Evolutionary conservation across 2,797 vertebrate genomes (phyloP).

Genomic region (Eulemur rubriventer): DNA sequence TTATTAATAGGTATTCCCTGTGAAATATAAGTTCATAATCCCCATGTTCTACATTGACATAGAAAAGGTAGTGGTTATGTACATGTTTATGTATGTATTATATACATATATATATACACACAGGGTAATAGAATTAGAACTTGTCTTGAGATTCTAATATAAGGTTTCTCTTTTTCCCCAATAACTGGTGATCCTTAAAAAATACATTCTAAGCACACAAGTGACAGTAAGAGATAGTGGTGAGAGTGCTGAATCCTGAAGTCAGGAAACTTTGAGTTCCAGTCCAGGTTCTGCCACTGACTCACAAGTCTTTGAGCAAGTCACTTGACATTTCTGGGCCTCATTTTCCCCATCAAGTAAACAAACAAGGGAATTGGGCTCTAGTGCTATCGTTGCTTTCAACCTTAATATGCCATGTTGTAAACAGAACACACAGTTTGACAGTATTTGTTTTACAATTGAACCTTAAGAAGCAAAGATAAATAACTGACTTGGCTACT

Average conservation of each 20-base stretch:
- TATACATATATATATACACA: not conserved
- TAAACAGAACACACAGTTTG: not conserved
- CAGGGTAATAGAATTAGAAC: constrained; percentile 6
- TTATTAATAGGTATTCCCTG: not conserved
- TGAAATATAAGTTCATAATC: not conserved
- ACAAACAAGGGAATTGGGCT: not conserved
- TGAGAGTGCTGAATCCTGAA: not conserved
- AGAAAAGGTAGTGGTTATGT: constrained; percentile 5
- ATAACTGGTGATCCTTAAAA: constrained; percentile 22
- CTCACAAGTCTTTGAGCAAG: not conserved
- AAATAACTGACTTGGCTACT: constrained; percentile 31
- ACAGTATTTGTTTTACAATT: constrained; percentile 18
- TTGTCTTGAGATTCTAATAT: not conserved
- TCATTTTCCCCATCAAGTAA: not conserved
- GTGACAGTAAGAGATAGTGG: not conserved
- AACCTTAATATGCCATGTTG: not conserved
- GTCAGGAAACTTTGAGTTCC: not conserved
- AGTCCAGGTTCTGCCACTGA: not conserved
- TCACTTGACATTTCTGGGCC: not conserved
- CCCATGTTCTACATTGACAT: not conserved
- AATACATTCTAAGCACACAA: not conserved
- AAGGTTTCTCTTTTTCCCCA: not conserved
- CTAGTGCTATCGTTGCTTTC: not conserved
- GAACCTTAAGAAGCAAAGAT: constrained; percentile 18
- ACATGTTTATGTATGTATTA: not conserved